Percentiles rank a stretch among this genome's conserved stretches.
phyloP scores from a whole-genome alignment of 2,888 invertebrate genomes.

The Ecdyonurus torrentis region DNA sequence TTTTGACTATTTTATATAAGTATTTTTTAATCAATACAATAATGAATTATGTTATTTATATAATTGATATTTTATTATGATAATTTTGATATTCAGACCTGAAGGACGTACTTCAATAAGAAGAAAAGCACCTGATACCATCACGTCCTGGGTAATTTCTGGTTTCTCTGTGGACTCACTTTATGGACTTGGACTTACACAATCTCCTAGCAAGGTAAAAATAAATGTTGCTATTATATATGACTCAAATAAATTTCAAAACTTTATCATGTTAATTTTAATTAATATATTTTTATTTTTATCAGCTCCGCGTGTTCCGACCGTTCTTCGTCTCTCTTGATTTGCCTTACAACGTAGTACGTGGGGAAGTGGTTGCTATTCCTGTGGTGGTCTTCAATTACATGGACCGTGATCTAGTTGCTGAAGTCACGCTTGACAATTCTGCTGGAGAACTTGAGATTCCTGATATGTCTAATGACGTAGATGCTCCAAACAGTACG shows the following conservation, averaged over 20 bases:
- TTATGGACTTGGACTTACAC: constrained; percentile 58
- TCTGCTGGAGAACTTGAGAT: constrained; percentile 64
- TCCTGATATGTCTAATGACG: constrained; percentile 60
- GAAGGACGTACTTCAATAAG: constrained; percentile 23
- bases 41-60: no score
- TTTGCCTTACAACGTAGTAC: constrained; percentile 72
- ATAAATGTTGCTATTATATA: constrained; percentile 6
- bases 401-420: constrained; percentile 53
- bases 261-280: neutral
- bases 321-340: constrained; percentile 74
- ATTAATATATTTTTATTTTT: constrained; percentile 15
- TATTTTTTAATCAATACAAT: no score
- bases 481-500: constrained; percentile 47
- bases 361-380: constrained; percentile 78
- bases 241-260: constrained; percentile 29
- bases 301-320: constrained; percentile 54
- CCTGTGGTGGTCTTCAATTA: constrained; percentile 83
- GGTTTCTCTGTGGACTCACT: constrained; percentile 66
- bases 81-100: no score
- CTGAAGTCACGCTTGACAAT: constrained; percentile 72
- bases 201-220: constrained; percentile 44
- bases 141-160: constrained; percentile 69
- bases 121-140: constrained; percentile 57
- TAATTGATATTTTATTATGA: no score
- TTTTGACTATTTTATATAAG: no score